These are phyloP conservation scores for Tachina fera DNA, from an alignment of 2,888 invertebrate genomes.

Conservation along the genomic window DNA sequence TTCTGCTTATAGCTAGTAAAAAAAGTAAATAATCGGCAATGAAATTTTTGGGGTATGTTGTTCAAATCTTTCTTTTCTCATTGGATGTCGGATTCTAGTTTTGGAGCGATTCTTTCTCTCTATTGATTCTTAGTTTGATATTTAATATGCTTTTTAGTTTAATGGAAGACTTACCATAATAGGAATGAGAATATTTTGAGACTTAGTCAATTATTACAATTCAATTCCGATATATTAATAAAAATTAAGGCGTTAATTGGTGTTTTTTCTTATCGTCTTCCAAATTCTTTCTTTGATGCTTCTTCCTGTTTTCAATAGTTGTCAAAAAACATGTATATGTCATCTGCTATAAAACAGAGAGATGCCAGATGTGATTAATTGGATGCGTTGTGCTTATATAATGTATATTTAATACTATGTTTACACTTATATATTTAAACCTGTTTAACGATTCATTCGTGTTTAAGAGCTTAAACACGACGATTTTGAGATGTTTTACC, in stretches of 20 bases:
- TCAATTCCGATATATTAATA: slow-evolving; percentile 50
- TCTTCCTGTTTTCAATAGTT: slow-evolving; percentile 1
- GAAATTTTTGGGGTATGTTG: slow-evolving; percentile 6
- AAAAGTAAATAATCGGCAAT: slow-evolving; percentile 3
- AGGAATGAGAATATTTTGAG: slow-evolving; percentile 34
- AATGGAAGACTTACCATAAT: slow-evolving; percentile 60
- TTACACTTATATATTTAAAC: too few species aligned
- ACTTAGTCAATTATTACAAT: slow-evolving; percentile 12
- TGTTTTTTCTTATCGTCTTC: slow-evolving; percentile 60
- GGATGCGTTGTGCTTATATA: too few species aligned
- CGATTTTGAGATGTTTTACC: too few species aligned
- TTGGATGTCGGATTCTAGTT: slow-evolving; percentile 13
- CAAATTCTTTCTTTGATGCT: slow-evolving; percentile 42
- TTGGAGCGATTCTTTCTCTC: slow-evolving; percentile 23
- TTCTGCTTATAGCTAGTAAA: neutral
- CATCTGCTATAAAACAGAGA: neutral
- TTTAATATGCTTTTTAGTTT: neutral
- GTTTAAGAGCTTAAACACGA: too few species aligned
- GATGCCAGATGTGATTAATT: slow-evolving; percentile 1
- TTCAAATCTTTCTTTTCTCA: slow-evolving; percentile 30
- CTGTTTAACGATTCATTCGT: too few species aligned
- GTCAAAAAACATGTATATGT: slow-evolving; percentile 17
- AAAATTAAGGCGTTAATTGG: slow-evolving; percentile 67
- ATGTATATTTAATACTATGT: too few species aligned
- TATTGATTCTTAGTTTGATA: slow-evolving; percentile 3